phyloP scores from a whole-genome alignment of 1,140 invertebrate genomes.

The Lordiphosa collinella region DNA sequence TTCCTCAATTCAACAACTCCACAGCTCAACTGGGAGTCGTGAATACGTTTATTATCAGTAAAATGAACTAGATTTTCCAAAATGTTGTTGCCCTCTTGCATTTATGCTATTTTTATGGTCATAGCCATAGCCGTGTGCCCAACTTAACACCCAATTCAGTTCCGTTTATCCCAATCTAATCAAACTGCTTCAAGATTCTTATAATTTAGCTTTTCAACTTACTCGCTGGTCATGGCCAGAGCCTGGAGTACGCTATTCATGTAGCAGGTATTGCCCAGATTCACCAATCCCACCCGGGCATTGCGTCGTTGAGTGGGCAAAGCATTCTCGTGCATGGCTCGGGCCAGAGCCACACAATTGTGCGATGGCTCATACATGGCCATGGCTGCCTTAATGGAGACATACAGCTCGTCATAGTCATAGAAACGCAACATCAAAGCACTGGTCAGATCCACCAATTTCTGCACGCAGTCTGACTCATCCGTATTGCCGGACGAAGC shows the following conservation, averaged over 20 bases:
- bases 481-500: conserved; percentile 41
- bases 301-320: conserved; percentile 35
- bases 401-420: conserved; percentile 79
- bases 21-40: no score
- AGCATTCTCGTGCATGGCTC: conserved; percentile 46
- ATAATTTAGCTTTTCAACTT: conserved; percentile 76
- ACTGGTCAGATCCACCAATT: conserved; percentile 80
- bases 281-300: conserved; percentile 87
- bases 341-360: conserved; percentile 40
- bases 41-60: no score
- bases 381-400: conserved; percentile 47
- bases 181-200: not conserved
- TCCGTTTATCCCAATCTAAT: no score
- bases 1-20: no score
- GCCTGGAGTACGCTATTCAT: conserved; percentile 93
- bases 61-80: no score
- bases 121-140: no score
- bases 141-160: no score
- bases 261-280: conserved; percentile 93
- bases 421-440: conserved; percentile 80
- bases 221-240: conserved; percentile 89
- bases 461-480: conserved; percentile 80
- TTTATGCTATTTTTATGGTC: no score
- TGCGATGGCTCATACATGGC: conserved; percentile 50
- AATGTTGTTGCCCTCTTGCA: no score